A percentile compares a stretch with the other conserved stretches of the same genome.
These are phyloP conservation scores for Oasisia sp. DNA, from an alignment of 2,888 invertebrate genomes.

Conservation along the genomic window DNA sequence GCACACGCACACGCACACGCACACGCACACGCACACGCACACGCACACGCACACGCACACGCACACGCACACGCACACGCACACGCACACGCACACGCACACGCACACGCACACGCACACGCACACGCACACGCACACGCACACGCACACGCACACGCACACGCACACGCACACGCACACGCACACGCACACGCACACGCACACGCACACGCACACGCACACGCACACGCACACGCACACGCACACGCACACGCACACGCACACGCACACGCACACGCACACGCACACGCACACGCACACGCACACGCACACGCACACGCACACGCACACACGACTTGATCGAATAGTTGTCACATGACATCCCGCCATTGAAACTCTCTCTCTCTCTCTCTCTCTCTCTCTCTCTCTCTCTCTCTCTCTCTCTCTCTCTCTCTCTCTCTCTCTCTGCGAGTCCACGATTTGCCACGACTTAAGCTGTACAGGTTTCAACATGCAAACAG, in stretches of 20 bases:
- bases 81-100: conserved; percentile 36
- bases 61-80: conserved; percentile 29
- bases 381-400: too few species aligned
- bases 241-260: conserved; percentile 34
- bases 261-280: conserved; percentile 32
- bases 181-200: conserved; percentile 35
- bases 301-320: conserved; percentile 34
- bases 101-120: conserved; percentile 37
- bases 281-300: conserved; percentile 34
- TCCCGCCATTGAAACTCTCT: too few species aligned
- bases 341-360: too few species aligned
- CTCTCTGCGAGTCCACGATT: too few species aligned
- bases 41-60: conserved; percentile 30
- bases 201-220: conserved; percentile 35
- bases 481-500: too few species aligned
- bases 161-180: conserved; percentile 35
- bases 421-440: too few species aligned
- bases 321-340: conserved; percentile 18
- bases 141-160: conserved; percentile 34
- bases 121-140: conserved; percentile 34
- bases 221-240: conserved; percentile 33
- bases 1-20: conserved; percentile 34
- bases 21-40: conserved; percentile 26
- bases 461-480: too few species aligned
- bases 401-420: too few species aligned